A percentile compares a stretch with the other conserved stretches of the same genome.
phyloP scores from a whole-genome alignment of 2,888 invertebrate genomes.

The Salpingus planirostris region DNA sequence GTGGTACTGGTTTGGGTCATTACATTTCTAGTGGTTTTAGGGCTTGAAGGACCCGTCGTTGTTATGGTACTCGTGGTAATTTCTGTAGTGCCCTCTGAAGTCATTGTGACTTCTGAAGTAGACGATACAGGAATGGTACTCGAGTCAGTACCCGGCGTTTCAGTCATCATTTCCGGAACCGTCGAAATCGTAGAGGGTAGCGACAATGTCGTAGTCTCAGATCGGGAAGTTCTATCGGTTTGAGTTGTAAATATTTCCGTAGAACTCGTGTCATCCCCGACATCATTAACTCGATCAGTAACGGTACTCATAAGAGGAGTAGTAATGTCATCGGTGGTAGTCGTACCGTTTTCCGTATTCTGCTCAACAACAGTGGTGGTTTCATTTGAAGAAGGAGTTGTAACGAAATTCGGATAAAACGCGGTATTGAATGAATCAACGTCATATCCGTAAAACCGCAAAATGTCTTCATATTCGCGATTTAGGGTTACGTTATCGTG shows the following conservation, averaged over 20 bases:
- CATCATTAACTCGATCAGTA: too few relatives aligned
- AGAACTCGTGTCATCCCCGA: too few relatives aligned
- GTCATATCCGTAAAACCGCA: slow-evolving; percentile 76
- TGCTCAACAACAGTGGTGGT: slow-evolving; percentile 3
- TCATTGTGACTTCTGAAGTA: slow-evolving; percentile 2
- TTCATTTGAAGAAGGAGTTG: slow-evolving; percentile 14
- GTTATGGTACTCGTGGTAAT: slow-evolving; percentile 8
- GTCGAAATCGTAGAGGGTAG: too few relatives aligned
- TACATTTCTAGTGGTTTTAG: too few relatives aligned
- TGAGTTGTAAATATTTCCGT: too few relatives aligned
- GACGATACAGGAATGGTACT: too few relatives aligned
- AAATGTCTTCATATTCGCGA: slow-evolving; percentile 61
- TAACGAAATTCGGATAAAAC: slow-evolving; percentile 25
- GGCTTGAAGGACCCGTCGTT: slow-evolving; percentile 5
- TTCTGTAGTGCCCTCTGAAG: not conserved
- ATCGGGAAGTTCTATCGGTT: too few relatives aligned
- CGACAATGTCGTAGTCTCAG: too few relatives aligned
- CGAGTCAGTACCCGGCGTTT: too few relatives aligned
- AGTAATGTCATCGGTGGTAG: slow-evolving; percentile 7
- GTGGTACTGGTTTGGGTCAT: slow-evolving; percentile 13
- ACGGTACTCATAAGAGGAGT: too few relatives aligned
- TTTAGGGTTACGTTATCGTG: slow-evolving; percentile 68
- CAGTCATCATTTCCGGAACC: too few relatives aligned
- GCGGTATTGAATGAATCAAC: slow-evolving; percentile 45
- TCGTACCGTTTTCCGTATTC: slow-evolving; percentile 7